Base-by-base conservation (phyloP, 2,888 invertebrate species). In the Capitulum mitella region DNA sequence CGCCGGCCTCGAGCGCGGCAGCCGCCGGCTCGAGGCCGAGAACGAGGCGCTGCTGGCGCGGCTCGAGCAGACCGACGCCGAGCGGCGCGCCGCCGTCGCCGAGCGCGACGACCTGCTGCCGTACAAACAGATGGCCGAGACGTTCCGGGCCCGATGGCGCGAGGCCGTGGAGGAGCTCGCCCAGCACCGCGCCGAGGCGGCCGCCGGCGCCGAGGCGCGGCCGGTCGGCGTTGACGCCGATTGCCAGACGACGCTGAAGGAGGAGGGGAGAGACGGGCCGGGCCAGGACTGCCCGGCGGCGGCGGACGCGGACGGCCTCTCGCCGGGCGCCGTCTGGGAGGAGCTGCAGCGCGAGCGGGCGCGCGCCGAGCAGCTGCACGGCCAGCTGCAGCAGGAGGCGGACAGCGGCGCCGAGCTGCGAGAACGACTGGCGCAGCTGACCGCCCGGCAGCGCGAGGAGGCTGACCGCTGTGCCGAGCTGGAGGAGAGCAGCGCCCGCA, bases 291-390 rank as follows among this genome's bases (percentile, higher is more conserved):
- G 70, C 29, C 6, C 37, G 70, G 40, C 26, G 70, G 2, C 3
- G 19, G 64, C 64, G n/a, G 40, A 37, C 3, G 22, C 37, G 14
- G 64, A 16, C 70, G 70, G 70, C 6, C 34, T 64, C 34, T 10
- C 34, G 64, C 64, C 29, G 70, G 37, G 37, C 26, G 70, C 22
- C 40, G 26, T 70, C 26, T 70, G 70, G 70, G 22, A 70, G 70
- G 26, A 70, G 37, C 70, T 70, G 37, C 70, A 70, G 70, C 37
- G 26, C 22, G 70, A 37, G 70, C 37, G 70, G 40, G 37, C 19
- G 46, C 79, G 80, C 81, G 79, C 75, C 74, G 80, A 80, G 51
- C 78, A 77, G 77, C 80, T 81, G 76, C 80, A 80, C 77, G 37
- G 79, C 19, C 81, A 81, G 78, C 78, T 81, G 43, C 79, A 77